phyloP scores from a whole-genome alignment of 2,113 vertebrate genomes.

The Fregetta grallaria region DNA sequence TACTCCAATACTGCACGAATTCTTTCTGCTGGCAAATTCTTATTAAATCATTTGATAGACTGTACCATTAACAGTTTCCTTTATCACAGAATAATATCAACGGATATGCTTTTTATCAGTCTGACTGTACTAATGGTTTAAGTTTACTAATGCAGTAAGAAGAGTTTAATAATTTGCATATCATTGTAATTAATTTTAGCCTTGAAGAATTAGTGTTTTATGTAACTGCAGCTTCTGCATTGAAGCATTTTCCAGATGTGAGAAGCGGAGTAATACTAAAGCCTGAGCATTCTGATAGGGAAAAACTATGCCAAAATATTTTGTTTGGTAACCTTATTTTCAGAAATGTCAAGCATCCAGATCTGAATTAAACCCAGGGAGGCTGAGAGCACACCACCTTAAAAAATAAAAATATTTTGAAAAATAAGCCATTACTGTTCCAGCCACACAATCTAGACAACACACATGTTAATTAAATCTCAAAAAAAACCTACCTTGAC shows the following conservation, averaged over 20 bases:
- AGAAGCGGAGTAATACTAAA: not conserved
- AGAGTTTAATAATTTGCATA: not conserved
- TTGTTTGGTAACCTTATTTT: not conserved
- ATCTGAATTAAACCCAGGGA: not conserved
- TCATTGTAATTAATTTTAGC: not conserved
- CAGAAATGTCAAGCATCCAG: not conserved
- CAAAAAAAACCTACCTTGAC: not conserved
- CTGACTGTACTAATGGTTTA: not conserved
- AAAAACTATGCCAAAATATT: not conserved
- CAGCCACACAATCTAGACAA: not conserved
- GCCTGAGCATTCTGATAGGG: not conserved
- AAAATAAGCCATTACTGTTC: not conserved
- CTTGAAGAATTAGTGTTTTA: not conserved
- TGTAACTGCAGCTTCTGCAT: not conserved
- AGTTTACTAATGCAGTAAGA: not conserved
- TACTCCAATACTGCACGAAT: not conserved
- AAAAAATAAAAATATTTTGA: not conserved
- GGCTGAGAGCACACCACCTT: not conserved
- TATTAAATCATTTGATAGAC: not conserved
- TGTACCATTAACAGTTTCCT: not conserved
- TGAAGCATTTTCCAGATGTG: not conserved
- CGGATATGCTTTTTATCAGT: not conserved
- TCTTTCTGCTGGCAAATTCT: not conserved
- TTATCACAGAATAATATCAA: not conserved
- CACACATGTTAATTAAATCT: not conserved